A percentile compares a stretch with the other conserved stretches of the same genome.
These are phyloP conservation scores for Athalia circularis DNA, from an alignment of 2,888 invertebrate species.

Conservation along the genomic window DNA sequence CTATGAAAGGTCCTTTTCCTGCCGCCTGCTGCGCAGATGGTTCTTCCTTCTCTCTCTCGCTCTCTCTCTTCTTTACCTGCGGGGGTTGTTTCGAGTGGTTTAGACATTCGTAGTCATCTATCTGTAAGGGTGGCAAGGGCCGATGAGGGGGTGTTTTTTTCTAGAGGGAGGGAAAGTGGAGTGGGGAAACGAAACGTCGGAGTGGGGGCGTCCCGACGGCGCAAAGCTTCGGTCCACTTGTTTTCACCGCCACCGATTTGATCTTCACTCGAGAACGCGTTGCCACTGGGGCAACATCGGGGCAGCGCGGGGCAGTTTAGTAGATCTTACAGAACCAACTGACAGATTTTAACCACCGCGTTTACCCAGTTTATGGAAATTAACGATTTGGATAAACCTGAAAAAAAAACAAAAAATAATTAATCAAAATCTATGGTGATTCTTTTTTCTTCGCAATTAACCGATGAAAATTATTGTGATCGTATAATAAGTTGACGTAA, in stretches of 20 bases:
- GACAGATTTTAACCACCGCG: constrained; percentile 1
- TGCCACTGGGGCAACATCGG: constrained; percentile 67
- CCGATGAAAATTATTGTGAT: no score
- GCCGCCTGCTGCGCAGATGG: no score
- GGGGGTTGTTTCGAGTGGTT: constrained; percentile 20
- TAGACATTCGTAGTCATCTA: neutral
- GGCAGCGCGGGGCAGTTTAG: constrained; percentile 39
- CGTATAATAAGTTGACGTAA: no score
- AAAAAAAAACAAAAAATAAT: constrained; percentile 11
- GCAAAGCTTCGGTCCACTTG: constrained; percentile 63
- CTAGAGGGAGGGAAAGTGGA: constrained; percentile 55
- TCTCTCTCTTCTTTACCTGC: constrained; percentile 4
- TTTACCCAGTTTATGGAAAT: neutral
- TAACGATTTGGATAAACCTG: neutral
- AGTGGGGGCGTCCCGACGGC: constrained; percentile 58
- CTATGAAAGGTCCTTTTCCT: no score
- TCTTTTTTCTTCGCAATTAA: no score
- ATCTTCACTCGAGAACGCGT: constrained; percentile 70
- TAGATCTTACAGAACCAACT: neutral
- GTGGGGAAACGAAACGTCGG: constrained; percentile 51
- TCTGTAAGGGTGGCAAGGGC: neutral
- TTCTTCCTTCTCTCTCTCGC: neutral
- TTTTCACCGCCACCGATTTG: constrained; percentile 57
- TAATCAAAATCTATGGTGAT: neutral
- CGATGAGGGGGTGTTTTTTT: constrained; percentile 21